Evolutionary conservation across 2,113 vertebrate species (phyloP), one percentile per base, ranked within the genome.

Genomic region (Amazona vittata): DNA sequence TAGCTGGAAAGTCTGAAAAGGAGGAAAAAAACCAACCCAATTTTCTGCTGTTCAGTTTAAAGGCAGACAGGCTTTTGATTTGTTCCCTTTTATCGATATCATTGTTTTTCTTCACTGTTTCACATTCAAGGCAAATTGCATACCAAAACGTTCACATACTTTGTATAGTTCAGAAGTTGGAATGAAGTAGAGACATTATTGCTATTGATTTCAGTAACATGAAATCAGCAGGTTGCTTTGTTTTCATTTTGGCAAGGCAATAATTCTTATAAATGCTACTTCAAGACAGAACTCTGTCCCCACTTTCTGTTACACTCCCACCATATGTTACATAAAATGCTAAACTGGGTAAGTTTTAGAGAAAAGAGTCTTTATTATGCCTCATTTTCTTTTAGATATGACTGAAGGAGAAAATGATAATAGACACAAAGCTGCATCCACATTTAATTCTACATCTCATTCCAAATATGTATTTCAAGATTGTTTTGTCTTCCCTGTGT

Each of bases 71-170:
- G 67, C 93, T 93, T 95, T 83, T 95, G 83, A 90, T 96, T 97
- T 96, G 39, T 52, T 93, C 67, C 47, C 77, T 97, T 96, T 96
- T 70, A 96, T 87, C 89, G 83, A 91, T 93, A 86, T 90, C 41
- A 63, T 73, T 94, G 57, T 67, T 97, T 97, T 96, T 94, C 86
- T 92, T 93, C 65, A 83, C 62, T 94, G 65, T 97, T 97, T 97
- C 96, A 92, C 35, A 29, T 91, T 96, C 82, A 93, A 87, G 94
- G 67, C 69, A 91, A 97, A 97, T 86, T 97, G 86, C 89, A 95
- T 93, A 96, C 90, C 80, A 97, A 97, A 98, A 49, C 67, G 19
- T 57, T 57, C 92, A 94, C 60, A 92, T 55, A 49, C 69, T 95
- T 95, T 65, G 74, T 92, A 90, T 67, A 63, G 86, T 93, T 89